phyloP scores from a whole-genome alignment of 2,888 invertebrate genomes.

The Galeopsomyia nigrocyanea region DNA sequence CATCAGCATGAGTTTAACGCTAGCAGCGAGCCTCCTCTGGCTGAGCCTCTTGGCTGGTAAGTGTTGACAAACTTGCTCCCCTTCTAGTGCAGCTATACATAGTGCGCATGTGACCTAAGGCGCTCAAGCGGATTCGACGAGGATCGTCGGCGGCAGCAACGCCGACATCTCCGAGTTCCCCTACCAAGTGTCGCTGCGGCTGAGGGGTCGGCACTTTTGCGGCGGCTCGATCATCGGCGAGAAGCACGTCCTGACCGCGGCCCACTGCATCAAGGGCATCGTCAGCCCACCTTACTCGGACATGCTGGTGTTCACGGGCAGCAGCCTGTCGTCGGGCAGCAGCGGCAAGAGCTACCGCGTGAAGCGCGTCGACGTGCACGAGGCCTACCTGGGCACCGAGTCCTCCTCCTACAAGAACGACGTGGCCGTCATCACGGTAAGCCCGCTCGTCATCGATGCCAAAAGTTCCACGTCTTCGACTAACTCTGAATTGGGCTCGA shows the following conservation, averaged over 20 bases:
- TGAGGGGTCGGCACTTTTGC: constrained; percentile 37
- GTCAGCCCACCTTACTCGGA: background rate
- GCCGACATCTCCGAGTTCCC: constrained; percentile 38
- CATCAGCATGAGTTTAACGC: no score
- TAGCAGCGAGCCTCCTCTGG: background rate
- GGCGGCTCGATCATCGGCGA: constrained; percentile 46
- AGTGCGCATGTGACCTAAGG: no score
- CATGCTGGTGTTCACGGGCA: constrained; percentile 38
- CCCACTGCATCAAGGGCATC: constrained; percentile 44
- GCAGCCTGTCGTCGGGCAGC: constrained; percentile 1
- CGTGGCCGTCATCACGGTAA: constrained; percentile 46
- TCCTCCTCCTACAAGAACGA: constrained; percentile 33
- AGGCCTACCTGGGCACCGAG: constrained; percentile 2
- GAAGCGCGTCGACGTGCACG: constrained; percentile 7
- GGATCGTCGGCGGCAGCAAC: constrained; percentile 23
- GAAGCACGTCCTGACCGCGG: constrained; percentile 47
- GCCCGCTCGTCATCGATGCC: no score
- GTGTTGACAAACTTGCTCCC: no score
- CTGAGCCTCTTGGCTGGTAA: background rate
- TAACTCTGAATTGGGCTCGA: no score
- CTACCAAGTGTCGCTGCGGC: constrained; percentile 44
- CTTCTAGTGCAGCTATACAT: background rate
- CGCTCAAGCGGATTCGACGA: background rate
- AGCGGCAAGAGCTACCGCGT: constrained; percentile 23
- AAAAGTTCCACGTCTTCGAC: no score